Conservation (phyloP, 2,797 vertebrate genomes). For the Emydoidea blandingii region DNA sequence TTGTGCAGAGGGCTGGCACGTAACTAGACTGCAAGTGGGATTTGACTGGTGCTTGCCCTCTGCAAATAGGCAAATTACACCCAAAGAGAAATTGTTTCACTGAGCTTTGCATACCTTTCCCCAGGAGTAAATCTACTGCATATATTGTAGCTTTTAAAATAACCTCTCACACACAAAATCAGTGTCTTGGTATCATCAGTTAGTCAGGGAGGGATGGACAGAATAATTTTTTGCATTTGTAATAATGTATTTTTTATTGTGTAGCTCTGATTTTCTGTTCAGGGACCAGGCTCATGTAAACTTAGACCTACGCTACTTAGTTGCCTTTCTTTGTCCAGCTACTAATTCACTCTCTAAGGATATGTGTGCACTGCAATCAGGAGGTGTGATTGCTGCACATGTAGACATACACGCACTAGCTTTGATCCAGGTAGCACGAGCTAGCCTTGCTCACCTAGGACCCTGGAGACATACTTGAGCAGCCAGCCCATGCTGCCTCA, state of each 20-base stretch:
- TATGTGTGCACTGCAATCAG: neutral
- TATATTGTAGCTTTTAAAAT: neutral
- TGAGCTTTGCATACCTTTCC: neutral
- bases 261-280: neutral
- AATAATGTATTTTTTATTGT: neutral
- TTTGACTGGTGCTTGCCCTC: neutral
- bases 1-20: neutral
- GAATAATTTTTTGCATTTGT: neutral
- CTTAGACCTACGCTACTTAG: neutral
- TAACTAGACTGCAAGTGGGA: neutral
- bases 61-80: accelerated
- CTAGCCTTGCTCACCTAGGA: neutral
- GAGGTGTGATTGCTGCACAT: neutral
- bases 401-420: neutral
- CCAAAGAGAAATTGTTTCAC: neutral
- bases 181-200: neutral
- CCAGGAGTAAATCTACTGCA: neutral
- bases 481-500: neutral
- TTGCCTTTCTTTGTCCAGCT: neutral
- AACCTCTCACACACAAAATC: neutral
- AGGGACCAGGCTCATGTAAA: neutral
- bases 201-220: neutral
- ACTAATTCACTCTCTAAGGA: neutral
- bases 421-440: neutral
- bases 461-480: neutral